Conservation (phyloP, 2,888 invertebrate genomes). For the Netelia melanura region DNA sequence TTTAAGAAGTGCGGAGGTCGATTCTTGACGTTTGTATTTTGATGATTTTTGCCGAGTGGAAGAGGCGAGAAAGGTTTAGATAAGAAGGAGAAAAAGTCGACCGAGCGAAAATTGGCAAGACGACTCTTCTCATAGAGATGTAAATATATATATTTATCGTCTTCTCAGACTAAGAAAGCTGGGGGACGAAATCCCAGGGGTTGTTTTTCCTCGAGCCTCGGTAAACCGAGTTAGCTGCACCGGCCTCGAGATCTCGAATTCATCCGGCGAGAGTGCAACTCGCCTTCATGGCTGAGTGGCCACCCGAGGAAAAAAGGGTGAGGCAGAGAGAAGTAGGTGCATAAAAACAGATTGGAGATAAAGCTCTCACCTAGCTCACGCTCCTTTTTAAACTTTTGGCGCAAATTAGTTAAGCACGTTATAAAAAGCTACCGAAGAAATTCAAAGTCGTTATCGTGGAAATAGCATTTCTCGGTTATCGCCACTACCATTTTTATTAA, state of each 20-base stretch:
- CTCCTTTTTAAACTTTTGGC: constrained; percentile 38
- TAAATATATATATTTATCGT: neutral
- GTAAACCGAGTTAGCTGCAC: constrained; percentile 55
- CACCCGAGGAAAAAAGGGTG: constrained; percentile 33
- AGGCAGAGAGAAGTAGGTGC: constrained; percentile 14
- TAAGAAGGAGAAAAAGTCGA: constrained; percentile 9
- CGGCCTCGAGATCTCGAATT: constrained; percentile 46
- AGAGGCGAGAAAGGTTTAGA: neutral
- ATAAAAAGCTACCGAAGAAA: neutral
- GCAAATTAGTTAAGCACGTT: constrained; percentile 4
- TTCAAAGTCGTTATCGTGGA: neutral
- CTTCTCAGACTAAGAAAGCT: neutral
- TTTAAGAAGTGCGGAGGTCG: neutral
- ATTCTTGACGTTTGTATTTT: neutral
- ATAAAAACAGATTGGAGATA: constrained; percentile 8
- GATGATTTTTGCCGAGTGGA: neutral
- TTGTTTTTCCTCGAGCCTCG: constrained; percentile 38
- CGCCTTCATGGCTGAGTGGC: constrained; percentile 45
- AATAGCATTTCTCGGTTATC: neutral
- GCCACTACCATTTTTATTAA: too few species aligned
- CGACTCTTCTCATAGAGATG: neutral
- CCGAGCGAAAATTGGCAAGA: constrained; percentile 16
- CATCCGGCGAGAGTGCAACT: constrained; percentile 56
- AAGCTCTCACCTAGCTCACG: constrained; percentile 23
- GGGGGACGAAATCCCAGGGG: constrained; percentile 2